Percentiles rank a stretch among this genome's conserved stretches.
These are phyloP conservation scores for Anguilla japonica DNA, from an alignment of 2,113 vertebrate species.

Conservation along the genomic window DNA sequence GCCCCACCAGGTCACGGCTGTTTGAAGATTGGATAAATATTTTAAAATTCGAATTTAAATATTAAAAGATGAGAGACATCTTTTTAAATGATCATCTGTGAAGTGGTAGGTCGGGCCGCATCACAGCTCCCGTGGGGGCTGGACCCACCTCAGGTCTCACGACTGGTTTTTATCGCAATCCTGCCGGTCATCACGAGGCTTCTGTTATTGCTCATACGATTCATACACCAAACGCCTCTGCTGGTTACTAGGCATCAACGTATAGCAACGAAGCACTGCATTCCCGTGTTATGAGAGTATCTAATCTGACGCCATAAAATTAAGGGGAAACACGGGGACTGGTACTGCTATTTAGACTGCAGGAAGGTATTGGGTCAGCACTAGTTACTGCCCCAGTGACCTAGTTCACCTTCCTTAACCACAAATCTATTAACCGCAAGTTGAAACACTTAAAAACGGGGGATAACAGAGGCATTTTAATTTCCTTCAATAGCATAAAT, in stretches of 20 bases:
- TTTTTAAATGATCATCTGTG: background rate
- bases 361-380: background rate
- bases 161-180: background rate
- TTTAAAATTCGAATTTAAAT: conserved; percentile 1
- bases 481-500: background rate
- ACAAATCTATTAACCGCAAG: background rate
- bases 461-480: background rate
- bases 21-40: background rate
- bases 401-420: background rate
- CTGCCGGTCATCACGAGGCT: background rate
- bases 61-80: background rate
- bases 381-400: background rate
- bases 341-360: background rate
- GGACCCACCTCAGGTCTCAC: background rate
- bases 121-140: background rate
- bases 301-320: background rate
- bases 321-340: background rate
- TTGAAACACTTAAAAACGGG: background rate
- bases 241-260: background rate
- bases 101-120: background rate
- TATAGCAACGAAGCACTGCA: background rate
- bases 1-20: background rate
- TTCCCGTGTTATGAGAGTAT: background rate
- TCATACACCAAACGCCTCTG: background rate
- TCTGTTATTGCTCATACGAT: background rate